A percentile compares a stretch with the other conserved stretches of the same genome.
Conservation (phyloP, 2,888 invertebrate species). For the Callinectes sapidus region DNA sequence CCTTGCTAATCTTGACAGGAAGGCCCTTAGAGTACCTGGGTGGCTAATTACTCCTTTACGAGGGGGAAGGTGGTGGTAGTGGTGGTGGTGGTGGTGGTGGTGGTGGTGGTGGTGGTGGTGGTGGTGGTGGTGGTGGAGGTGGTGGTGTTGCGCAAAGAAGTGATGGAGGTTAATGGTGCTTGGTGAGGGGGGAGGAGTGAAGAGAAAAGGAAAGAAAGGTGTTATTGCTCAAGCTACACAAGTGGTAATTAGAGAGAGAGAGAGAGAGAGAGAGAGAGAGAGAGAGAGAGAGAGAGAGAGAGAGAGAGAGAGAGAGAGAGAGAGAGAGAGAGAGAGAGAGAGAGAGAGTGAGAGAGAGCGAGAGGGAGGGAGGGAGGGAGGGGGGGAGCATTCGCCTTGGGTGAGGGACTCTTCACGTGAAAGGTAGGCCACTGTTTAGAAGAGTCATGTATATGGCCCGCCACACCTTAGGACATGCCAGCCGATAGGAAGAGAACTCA, state of each 20-base stretch:
- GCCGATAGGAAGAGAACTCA: too few species aligned
- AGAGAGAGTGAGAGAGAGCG: conserved; percentile 41
- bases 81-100: background rate
- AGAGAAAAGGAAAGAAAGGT: background rate
- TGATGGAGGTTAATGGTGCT: background rate
- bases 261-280: conserved; percentile 30
- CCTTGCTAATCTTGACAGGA: background rate
- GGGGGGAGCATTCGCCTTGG: background rate
- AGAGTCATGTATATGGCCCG: too few species aligned
- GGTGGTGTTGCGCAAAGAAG: conserved; percentile 6
- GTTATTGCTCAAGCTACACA: background rate
- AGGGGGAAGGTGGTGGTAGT: background rate
- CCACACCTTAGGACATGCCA: too few species aligned
- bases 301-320: conserved; percentile 38
- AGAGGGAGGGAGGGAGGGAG: conserved; percentile 26
- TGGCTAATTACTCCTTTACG: conserved; percentile 16
- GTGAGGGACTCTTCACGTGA: background rate
- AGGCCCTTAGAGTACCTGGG: background rate
- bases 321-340: conserved; percentile 36
- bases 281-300: conserved; percentile 44
- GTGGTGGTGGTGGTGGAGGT: background rate
- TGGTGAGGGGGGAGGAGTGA: background rate
- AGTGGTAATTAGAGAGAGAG: background rate
- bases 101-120: background rate
- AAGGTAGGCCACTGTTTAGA: too few species aligned